phyloP scores from a whole-genome alignment of 2,888 invertebrate genomes.

The Ellobium chinense region DNA sequence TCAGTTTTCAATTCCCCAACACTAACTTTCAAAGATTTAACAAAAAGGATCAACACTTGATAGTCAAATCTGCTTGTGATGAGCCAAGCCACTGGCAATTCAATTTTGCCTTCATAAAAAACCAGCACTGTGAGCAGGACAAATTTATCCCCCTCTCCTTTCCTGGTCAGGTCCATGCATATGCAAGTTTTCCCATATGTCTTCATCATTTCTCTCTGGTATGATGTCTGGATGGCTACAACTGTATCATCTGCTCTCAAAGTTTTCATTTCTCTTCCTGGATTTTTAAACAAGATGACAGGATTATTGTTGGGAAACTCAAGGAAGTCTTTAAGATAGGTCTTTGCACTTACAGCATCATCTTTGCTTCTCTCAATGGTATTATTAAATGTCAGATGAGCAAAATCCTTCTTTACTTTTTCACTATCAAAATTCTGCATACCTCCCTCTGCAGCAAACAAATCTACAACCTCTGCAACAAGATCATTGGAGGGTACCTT shows the following conservation, averaged over 20 bases:
- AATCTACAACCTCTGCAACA: neutral
- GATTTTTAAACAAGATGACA: conserved; percentile 28
- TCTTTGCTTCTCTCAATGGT: conserved; percentile 35
- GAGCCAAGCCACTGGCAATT: conserved; percentile 44
- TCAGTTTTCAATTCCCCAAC: conserved; percentile 29
- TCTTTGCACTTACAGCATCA: conserved; percentile 23
- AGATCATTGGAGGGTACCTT: neutral
- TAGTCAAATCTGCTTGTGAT: conserved; percentile 24
- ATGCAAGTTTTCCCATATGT: conserved; percentile 35
- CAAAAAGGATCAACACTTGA: conserved; percentile 6
- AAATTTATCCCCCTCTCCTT: conserved; percentile 17
- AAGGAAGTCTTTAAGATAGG: conserved; percentile 23
- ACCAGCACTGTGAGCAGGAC: conserved; percentile 32
- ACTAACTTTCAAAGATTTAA: conserved; percentile 14
- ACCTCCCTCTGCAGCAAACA: conserved; percentile 2
- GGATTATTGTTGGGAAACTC: conserved; percentile 14
- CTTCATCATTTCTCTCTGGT: conserved; percentile 43
- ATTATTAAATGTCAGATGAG: conserved; percentile 13
- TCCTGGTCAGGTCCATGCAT: conserved; percentile 28
- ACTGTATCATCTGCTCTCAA: conserved; percentile 13
- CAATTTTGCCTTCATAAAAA: conserved; percentile 16
- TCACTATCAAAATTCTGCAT: neutral
- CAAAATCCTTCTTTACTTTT: neutral
- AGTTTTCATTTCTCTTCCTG: conserved; percentile 11
- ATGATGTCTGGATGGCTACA: conserved; percentile 35